Evolutionary conservation across 2,113 vertebrate genomes (phyloP), one percentile per base, ranked within the genome.

Genomic region (Synchiropus splendidus): DNA sequence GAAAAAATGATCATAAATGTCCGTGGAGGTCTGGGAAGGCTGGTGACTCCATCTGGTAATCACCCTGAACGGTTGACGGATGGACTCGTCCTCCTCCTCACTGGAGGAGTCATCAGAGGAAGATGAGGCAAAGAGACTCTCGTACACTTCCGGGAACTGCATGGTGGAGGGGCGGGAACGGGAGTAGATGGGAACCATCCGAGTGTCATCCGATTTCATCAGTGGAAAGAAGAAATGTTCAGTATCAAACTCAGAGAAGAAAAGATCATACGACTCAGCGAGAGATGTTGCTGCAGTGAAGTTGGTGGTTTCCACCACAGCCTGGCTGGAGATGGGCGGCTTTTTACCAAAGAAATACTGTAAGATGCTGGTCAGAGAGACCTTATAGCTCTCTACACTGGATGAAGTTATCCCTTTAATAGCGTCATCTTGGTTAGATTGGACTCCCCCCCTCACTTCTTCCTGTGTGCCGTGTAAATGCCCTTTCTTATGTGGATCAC

Each of bases 181-280:
- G 41, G 76, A 78, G 18, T 75, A 77, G 40, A 80, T 70, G 1
- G 78, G 74, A 46, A 81, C 51, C 2, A 27, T 12, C 15, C 67
- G 31, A n/a, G 72, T 43, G 49, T 57, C 53, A 16, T 51, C 45
- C 4, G 21, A 27, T 8, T 9, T 58, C 54, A 35, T 62, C 9
- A 27, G 45, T 16, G 80, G 77, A 33, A 42, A 64, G 58, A 83
- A 80, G 21, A 84, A 69, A 48, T 13, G 75, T 48, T 72, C 78
- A 9, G 49, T 51, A 9, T 83, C 81, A 57, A 79, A 88, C 4
- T 93, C 89, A 0, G 88, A 90, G 48, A 90, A 91, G 35, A 97
- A 87, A 54, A 87, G 81, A 2, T 98, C 91, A 0, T 92, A 94
- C 10, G 80, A 87, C 75, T 97, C 91, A 0, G 90, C 83, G 36